A percentile compares a stretch with the other conserved stretches of the same genome.
These are phyloP conservation scores for Hafferia zeledoni DNA, from an alignment of 2,797 vertebrate species.

Conservation along the genomic window DNA sequence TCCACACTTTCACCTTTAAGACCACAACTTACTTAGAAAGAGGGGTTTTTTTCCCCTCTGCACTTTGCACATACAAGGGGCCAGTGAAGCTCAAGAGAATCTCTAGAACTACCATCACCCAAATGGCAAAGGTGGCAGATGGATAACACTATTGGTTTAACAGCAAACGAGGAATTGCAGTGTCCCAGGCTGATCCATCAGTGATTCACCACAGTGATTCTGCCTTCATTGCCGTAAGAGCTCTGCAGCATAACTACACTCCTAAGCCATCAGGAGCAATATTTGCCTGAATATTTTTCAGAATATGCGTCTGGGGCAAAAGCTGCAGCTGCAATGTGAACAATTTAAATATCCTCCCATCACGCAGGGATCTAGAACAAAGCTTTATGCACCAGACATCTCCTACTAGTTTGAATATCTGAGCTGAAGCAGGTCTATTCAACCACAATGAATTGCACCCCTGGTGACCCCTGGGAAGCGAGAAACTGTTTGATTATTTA, in stretches of 20 bases:
- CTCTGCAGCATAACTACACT: neutral
- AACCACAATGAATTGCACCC: neutral
- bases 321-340: neutral
- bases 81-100: neutral
- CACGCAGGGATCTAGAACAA: neutral
- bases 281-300: neutral
- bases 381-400: neutral
- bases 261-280: neutral
- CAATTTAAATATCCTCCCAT: neutral
- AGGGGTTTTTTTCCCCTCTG: neutral
- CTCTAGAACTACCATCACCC: neutral
- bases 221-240: neutral
- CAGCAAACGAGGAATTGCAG: neutral
- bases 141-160: neutral
- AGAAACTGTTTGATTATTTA: neutral
- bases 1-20: accelerated
- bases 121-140: neutral
- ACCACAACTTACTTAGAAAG: too few species aligned
- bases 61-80: neutral
- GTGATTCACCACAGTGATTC: neutral
- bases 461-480: neutral
- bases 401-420: neutral
- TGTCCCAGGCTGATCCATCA: neutral
- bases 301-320: neutral
- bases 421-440: neutral